A percentile compares a stretch with the other conserved stretches of the same genome.
phyloP scores from a whole-genome alignment of 2,797 vertebrate genomes.

The Onychomys torridus region DNA sequence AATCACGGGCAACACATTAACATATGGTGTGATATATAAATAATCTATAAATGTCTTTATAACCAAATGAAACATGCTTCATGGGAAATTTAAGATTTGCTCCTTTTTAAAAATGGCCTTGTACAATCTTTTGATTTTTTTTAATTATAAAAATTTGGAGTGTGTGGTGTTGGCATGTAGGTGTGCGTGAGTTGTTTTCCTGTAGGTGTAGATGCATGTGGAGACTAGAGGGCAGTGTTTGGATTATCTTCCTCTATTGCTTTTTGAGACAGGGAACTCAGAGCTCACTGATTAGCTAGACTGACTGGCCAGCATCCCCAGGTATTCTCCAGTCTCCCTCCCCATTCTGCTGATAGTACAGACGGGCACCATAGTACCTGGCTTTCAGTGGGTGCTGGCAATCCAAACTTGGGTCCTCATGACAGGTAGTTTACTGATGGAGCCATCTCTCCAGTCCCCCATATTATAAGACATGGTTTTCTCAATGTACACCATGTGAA shows the following conservation, averaged over 20 bases:
- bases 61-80: not conserved
- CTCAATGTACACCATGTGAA: not conserved
- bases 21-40: not conserved
- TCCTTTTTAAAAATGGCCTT: not conserved
- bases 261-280: not conserved
- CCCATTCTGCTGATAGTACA: too few species aligned
- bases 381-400: not conserved
- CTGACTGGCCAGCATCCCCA: not conserved
- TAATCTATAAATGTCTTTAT: not conserved
- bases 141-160: not conserved
- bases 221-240: not conserved
- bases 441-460: not conserved
- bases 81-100: not conserved
- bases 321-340: too few species aligned
- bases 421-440: not conserved
- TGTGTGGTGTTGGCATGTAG: not conserved
- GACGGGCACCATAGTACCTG: not conserved
- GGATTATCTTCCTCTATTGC: not conserved
- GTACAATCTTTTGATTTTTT: constrained; percentile 2
- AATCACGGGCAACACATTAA: not conserved
- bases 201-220: not conserved
- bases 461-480: not conserved
- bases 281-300: not conserved
- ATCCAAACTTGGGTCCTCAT: not conserved
- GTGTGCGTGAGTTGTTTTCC: not conserved